Base-by-base conservation (phyloP, 2,113 vertebrate species). In the Poeciliopsis occidentalis region DNA sequence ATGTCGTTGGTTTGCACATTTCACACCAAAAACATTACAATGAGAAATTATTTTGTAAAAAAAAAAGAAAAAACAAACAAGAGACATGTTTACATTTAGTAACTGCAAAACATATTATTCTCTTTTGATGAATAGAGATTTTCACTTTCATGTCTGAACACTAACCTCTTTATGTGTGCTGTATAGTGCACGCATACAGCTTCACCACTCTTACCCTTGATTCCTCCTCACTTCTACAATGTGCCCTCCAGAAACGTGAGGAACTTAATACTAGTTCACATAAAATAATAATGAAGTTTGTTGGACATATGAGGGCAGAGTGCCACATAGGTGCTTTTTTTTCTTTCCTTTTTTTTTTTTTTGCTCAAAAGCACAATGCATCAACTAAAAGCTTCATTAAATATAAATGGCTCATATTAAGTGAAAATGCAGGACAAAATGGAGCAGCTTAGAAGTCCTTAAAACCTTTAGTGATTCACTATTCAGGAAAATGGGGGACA, bases 261-360 rank as follows among this genome's bases (percentile, higher is more conserved):
- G 66, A 64, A 60, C 29, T 30, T 63, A 31, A 24, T 60, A 64
- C 8, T 15, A 60, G 57, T 51, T 19, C 30, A 24, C 12, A 54
- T 81, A 54, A 73, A 85, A 81, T 34, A 73, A 69, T 76, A 47
- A 82, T 75, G 81, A 79, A 60, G 66, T 60, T 67, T 73, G 71
- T 80, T 22, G 34, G 26, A 71, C 77, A 73, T 32, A 71, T 41
- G 54, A 60, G 72, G 63, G 54, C 74, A 75, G 72, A 67, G 67
- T 69, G 22, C 34, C 47, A 44, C 71, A 29, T 26, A 34, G 34
- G 8, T 19, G 31, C 47, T 61, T 12, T 31, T 31, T 61, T 12
- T 29, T 29, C 29, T 29, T 29, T 29, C 3, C 3, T 29, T 29
- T 29, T 29, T 1, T 24, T 47, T 39, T 29, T 64, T 26, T 15